Evolutionary conservation across 1,140 invertebrate species (phyloP).

Genomic region (Periplaneta americana): DNA sequence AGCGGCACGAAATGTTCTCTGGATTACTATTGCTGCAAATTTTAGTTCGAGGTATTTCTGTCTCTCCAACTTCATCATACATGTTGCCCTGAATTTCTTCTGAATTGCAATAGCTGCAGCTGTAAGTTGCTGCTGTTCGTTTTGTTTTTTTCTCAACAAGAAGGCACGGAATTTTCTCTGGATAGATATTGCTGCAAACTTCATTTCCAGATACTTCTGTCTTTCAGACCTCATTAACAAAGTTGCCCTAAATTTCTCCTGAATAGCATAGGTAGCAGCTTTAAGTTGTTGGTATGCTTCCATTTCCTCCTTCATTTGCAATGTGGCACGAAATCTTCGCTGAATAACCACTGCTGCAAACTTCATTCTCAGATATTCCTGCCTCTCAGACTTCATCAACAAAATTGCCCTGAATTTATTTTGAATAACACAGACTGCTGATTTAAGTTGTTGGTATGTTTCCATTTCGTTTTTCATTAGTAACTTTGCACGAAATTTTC

Average conservation of each 20-base stretch:
- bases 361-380: conserved; percentile 22
- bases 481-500: neutral
- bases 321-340: neutral
- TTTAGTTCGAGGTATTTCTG: neutral
- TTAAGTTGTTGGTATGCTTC: neutral
- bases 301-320: neutral
- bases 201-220: neutral
- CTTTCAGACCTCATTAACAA: neutral
- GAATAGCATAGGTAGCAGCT: neutral
- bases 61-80: conserved; percentile 21
- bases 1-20: neutral
- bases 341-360: neutral
- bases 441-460: conserved; percentile 9
- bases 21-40: neutral
- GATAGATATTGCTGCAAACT: neutral
- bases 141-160: neutral
- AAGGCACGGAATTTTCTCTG: neutral
- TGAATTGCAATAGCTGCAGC: conserved; percentile 39
- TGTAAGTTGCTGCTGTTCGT: conserved; percentile 19
- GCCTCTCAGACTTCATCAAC: conserved; percentile 30
- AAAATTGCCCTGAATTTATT: conserved; percentile 38
- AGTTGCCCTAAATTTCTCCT: neutral
- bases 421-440: conserved; percentile 38
- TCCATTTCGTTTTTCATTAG: neutral
- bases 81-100: conserved; percentile 34